Base-by-base conservation (phyloP, 2,113 vertebrate genomes). In the Corydoras maculifer region DNA sequence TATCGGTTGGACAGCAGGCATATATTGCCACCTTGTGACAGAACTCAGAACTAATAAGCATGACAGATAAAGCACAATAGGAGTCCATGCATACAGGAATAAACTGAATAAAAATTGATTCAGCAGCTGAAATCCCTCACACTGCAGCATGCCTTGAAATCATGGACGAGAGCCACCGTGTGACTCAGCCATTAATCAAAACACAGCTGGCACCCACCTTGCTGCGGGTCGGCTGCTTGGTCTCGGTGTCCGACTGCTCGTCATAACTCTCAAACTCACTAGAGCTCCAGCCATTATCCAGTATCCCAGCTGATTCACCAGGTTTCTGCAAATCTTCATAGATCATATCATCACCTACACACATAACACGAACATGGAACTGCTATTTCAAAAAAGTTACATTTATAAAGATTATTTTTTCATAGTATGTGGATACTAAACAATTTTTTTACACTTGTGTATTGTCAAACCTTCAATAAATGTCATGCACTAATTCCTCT, bases 261-360 rank as follows among this genome's bases (percentile, higher is more conserved):
- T 92, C 92, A 77, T 94, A 93, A 83, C 92, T 93, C 86, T 94
- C 93, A 0, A 94, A 94, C 71, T 94, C 92, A 0, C 92, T 94
- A 81, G 92, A 93, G 83, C 91, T 93, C 93, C 92, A 94, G 73
- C 90, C 90, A 59, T 90, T 73, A 30, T 91, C 88, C 14, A 88
- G 77, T 0, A 74, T 59, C 0, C 73, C 78, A 8, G 48, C 79
- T 5, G 35, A 76, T 0, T 60, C 79, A 12, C 83, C 84, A 0
- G 82, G 79, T 0, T 78, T 86, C 58, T 80, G 83, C 62, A 86
- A 87, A 10, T 92, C 90, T 79, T 93, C 90, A 0, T 87, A 90
- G 59, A 87, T 86, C 78, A 88, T 83, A 72, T 68, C 86, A 71
- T 64, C 82, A 9, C 82, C 89, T 3, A 2, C 51, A 62, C 15